Percentiles rank a stretch among this genome's conserved stretches.
Conservation (phyloP, 2,113 vertebrate species). For the Brachyhypopomus gauderio region DNA sequence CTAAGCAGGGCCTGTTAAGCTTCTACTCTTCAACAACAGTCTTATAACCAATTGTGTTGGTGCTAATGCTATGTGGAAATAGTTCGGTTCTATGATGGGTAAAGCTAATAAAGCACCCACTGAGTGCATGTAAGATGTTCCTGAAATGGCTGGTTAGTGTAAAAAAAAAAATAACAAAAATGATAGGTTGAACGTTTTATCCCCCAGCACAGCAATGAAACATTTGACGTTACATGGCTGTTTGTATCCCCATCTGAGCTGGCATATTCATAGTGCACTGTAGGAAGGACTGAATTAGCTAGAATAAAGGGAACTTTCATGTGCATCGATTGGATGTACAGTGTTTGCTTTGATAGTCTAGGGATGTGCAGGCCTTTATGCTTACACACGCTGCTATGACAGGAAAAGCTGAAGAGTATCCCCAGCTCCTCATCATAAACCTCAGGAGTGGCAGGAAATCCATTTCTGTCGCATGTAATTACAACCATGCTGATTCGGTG, state of each 20-base stretch:
- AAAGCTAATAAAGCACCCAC: no score
- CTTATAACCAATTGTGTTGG: no score
- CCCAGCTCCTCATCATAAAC: conserved; percentile 64
- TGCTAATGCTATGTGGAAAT: no score
- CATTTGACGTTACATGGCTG: background rate
- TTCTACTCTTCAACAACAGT: no score
- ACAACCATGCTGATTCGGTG: conserved; percentile 71
- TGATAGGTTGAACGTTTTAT: background rate
- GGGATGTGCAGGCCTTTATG: conserved; percentile 51
- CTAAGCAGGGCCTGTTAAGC: no score
- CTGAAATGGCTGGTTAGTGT: no score
- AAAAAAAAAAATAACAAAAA: no score
- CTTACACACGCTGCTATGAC: conserved; percentile 41
- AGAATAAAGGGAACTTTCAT: conserved; percentile 20
- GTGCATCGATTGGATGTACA: conserved; percentile 48
- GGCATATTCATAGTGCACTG: background rate
- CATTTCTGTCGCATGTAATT: conserved; percentile 73
- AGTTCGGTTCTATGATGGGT: no score
- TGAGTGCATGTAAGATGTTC: no score
- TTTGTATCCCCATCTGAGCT: background rate
- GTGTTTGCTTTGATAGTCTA: conserved; percentile 27
- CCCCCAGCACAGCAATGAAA: background rate
- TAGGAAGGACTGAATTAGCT: conserved; percentile 1
- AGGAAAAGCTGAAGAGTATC: conserved; percentile 50
- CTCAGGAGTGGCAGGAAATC: conserved; percentile 70